Evolutionary conservation across 2,888 invertebrate species (phyloP).

Genomic region (Chloromyia formosa): DNA sequence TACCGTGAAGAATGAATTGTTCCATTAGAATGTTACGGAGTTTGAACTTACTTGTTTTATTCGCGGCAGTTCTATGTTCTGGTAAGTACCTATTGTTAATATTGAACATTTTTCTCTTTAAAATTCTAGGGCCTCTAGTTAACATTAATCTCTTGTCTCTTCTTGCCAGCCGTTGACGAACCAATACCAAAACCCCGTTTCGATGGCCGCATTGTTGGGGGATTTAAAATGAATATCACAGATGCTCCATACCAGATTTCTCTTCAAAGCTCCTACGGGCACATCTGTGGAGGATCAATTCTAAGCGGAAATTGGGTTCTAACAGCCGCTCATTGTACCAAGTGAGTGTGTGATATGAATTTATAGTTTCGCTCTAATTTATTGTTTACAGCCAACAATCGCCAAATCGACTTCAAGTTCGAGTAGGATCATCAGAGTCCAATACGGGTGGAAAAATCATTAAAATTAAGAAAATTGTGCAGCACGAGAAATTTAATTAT

Average conservation of each 20-base stretch:
- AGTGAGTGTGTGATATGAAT: slow-evolving; percentile 52
- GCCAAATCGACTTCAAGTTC: slow-evolving; percentile 59
- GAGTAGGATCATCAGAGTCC: slow-evolving; percentile 67
- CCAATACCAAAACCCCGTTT: slow-evolving; percentile 55
- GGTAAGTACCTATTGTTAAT: slow-evolving; percentile 16
- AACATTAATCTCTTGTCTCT: too few relatives aligned
- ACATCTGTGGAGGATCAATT: slow-evolving; percentile 62
- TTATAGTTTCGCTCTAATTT: not conserved
- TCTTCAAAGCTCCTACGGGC: slow-evolving; percentile 56
- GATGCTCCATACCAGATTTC: slow-evolving; percentile 63
- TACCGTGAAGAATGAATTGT: slow-evolving; percentile 18
- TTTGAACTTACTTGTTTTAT: not conserved
- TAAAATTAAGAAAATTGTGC: slow-evolving; percentile 64
- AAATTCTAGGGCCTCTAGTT: too few relatives aligned
- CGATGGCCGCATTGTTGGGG: slow-evolving; percentile 63
- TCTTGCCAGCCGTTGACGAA: slow-evolving; percentile 26
- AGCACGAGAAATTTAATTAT: slow-evolving; percentile 68
- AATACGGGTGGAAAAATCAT: slow-evolving; percentile 66
- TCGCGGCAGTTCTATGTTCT: slow-evolving; percentile 3
- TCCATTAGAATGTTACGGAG: slow-evolving; percentile 1
- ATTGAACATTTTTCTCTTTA: too few relatives aligned
- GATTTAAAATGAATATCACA: slow-evolving; percentile 60
- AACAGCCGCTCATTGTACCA: slow-evolving; percentile 63
- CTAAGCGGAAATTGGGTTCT: slow-evolving; percentile 60
- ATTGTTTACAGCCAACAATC: slow-evolving; percentile 54